phyloP scores from a whole-genome alignment of 1,140 invertebrate genomes.

The Bombus terrestris region DNA sequence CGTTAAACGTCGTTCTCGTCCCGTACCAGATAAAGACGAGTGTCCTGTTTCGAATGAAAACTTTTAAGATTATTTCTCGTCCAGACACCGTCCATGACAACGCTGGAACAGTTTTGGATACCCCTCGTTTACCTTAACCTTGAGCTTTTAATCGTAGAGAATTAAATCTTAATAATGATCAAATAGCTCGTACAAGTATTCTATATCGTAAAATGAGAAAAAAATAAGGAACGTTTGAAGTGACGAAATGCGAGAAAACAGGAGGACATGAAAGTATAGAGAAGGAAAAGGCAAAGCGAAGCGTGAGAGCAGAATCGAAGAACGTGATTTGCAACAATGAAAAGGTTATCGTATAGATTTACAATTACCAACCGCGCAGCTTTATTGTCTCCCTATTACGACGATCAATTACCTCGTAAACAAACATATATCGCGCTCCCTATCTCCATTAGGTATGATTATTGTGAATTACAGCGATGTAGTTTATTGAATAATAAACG shows the following conservation, averaged over 20 bases:
- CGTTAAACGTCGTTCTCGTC: neutral
- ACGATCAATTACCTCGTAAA: constrained; percentile 19
- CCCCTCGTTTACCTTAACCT: neutral
- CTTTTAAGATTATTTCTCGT: neutral
- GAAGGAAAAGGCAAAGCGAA: neutral
- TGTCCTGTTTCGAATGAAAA: neutral
- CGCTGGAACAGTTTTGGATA: neutral
- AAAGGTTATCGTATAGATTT: neutral
- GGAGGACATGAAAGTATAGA: neutral
- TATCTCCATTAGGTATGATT: constrained; percentile 32
- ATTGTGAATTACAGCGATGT: constrained; percentile 29
- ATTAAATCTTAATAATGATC: too few species aligned
- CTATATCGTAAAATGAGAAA: neutral
- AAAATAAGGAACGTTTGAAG: too few species aligned
- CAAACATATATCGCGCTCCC: constrained; percentile 5
- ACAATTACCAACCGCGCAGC: neutral
- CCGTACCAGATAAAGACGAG: neutral
- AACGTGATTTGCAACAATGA: neutral
- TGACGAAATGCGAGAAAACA: neutral
- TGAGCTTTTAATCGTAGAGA: neutral
- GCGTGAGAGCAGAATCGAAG: neutral
- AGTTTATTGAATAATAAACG: constrained; percentile 16
- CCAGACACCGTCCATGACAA: too few species aligned
- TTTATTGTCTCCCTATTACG: constrained; percentile 30
- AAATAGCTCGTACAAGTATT: too few species aligned